Evolutionary conservation across 2,113 vertebrate species (phyloP), one percentile per base, ranked within the genome.

Genomic region (Apteryx mantelli): DNA sequence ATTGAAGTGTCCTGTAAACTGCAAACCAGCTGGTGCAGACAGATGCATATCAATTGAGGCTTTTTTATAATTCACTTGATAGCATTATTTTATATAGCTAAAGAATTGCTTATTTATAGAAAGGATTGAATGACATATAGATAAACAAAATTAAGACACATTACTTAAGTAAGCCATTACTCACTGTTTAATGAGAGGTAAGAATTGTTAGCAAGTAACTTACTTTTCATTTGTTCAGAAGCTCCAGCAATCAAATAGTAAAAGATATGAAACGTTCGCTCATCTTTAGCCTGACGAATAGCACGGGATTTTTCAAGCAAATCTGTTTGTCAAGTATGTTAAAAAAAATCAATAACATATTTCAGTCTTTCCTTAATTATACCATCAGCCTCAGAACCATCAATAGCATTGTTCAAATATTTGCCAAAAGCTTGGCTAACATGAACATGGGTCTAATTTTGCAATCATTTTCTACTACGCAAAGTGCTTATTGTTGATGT

Each of bases 221-320:
- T 95, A 98, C 98, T 97, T 95, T 96, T 98, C 98, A 98, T 98
- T 88, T 98, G 98, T 15, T 98, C 98, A 74, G 97, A 98, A 93
- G 98, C 96, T 58, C 98, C 98, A 34, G 98, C 96, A 40, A 99
- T 96, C 97, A 99, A 55, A 53, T 99, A 99, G 89, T 99, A 99
- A 61, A 99, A 99, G 91, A 99, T 99, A 87, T 99, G 98, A 91
- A 99, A 99, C 0, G 98, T 98, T 88, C 98, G 96, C 89, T 99
- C 98, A 2, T 99, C 98, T 88, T 96, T 97, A 58, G 98, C 98
- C 90, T 99, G 98, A 28, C 98, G 98, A 88, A 99, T 98, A 2
- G 98, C 98, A 40, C 98, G 98, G 8, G 98, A 99, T 86, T 99
- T 99, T 96, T 99, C 98, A 71, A 99, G 98, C 94, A 99, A 96